Evolutionary conservation across 2,888 invertebrate genomes (phyloP).

Genomic region (Erynnis tages): DNA sequence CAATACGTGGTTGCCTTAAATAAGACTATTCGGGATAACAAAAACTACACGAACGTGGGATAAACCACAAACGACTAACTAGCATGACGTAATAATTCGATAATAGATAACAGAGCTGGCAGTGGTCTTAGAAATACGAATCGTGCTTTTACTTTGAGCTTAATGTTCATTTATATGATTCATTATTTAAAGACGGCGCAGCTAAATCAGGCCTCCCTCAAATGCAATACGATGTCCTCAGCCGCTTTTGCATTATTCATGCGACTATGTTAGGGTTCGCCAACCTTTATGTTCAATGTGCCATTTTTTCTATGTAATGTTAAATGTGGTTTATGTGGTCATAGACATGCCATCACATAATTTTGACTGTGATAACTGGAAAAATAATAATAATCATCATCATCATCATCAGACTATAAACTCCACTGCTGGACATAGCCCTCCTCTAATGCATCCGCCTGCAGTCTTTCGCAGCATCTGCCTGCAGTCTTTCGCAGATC

Average conservation of each 20-base stretch:
- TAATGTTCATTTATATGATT: conserved; percentile 7
- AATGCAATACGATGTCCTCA: conserved; percentile 42
- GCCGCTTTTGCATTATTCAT: conserved; percentile 43
- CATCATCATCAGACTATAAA: too few species aligned
- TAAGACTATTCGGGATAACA: conserved; percentile 1
- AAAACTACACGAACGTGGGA: conserved; percentile 16
- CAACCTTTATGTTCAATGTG: too few species aligned
- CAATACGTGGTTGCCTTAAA: conserved; percentile 3
- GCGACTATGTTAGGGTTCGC: too few species aligned
- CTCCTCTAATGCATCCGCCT: too few species aligned
- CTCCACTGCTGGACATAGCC: too few species aligned
- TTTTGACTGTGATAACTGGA: too few species aligned
- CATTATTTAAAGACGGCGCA: conserved; percentile 28
- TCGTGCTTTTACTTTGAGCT: conserved; percentile 4
- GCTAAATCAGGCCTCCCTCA: conserved; percentile 37
- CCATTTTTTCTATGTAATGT: too few species aligned
- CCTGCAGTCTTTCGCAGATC: too few species aligned
- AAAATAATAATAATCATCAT: too few species aligned
- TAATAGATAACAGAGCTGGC: neutral
- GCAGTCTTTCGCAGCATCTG: too few species aligned
- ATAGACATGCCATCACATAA: too few species aligned
- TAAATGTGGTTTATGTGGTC: too few species aligned
- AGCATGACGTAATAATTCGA: conserved; percentile 12
- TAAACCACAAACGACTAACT: conserved; percentile 9
- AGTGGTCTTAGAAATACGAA: neutral